Evolutionary conservation across 2,113 vertebrate genomes (phyloP), one percentile per base, ranked within the genome.

Genomic region (Mastomys coucha): DNA sequence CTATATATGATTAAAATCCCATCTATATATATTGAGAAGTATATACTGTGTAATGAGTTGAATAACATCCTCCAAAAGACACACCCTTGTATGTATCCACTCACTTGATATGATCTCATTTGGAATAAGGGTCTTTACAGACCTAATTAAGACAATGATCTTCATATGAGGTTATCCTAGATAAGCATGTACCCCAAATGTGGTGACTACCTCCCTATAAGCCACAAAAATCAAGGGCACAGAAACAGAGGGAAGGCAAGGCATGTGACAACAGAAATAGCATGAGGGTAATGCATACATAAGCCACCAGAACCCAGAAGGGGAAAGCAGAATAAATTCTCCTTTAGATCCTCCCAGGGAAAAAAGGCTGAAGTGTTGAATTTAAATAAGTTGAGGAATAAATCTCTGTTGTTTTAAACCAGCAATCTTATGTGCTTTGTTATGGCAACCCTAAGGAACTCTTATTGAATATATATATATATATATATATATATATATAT

Each of bases 321-420:
- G n/a, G 72, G 56, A 85, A 51, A 39, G 28, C 11, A 39, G 72
- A 88, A 84, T 28, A 65, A 31, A 94, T 39, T 33, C 19, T 93
- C 58, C 28, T 26, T 93, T 69, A 91, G 78, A 87, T 36, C 2
- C 2, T 85, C 65, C 26, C 69, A n/a, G 93, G 80, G 67, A 75
- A 88, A 36, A 56, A 69, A 65, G 36, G 53, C 13, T n/a, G 31
- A 58, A 49, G 45, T 28, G 14, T 63, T 88, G 26, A 95, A 88
- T 88, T 91, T 72, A 49, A 45, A 78, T 49, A 93, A 42, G 20
- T 84, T 82, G 51, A 89, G 24, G 89, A 12, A 65, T n/a, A 88
- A 56, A 85, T 49, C 82, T 94, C 14, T 58, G 36, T 85, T 96
- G 58, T 76, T 87, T 96, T 69, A 63, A 91, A 65, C 73, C 22